phyloP scores from a whole-genome alignment of 2,888 invertebrate genomes.

The Lycaena phlaeas region DNA sequence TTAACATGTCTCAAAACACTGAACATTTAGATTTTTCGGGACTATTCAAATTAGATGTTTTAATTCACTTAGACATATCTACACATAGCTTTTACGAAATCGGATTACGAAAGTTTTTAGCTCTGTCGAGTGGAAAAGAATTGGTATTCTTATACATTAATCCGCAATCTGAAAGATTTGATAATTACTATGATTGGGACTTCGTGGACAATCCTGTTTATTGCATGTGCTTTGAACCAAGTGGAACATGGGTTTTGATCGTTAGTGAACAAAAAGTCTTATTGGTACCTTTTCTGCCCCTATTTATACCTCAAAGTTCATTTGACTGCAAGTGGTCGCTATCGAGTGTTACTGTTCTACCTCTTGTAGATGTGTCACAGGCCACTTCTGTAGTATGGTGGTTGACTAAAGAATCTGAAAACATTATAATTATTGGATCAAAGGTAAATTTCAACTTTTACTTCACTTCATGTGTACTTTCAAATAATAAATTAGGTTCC shows the following conservation, averaged over 20 bases:
- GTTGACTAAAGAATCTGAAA: slow-evolving; percentile 81
- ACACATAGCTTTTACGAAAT: slow-evolving; percentile 62
- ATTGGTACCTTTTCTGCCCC: slow-evolving; percentile 62
- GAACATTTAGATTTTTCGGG: slow-evolving; percentile 60
- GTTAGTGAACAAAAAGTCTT: slow-evolving; percentile 68
- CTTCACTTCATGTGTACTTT: too few relatives aligned
- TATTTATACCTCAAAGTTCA: slow-evolving; percentile 52
- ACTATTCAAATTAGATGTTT: slow-evolving; percentile 60
- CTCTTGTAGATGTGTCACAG: slow-evolving; percentile 44
- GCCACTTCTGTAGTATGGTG: slow-evolving; percentile 82
- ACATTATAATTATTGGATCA: slow-evolving; percentile 80
- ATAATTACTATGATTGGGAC: slow-evolving; percentile 61
- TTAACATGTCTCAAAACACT: slow-evolving; percentile 42
- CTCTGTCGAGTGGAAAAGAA: slow-evolving; percentile 55
- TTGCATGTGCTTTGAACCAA: slow-evolving; percentile 87
- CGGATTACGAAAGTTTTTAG: slow-evolving; percentile 57
- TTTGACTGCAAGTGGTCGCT: slow-evolving; percentile 66
- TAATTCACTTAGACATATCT: slow-evolving; percentile 50
- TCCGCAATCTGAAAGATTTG: slow-evolving; percentile 45
- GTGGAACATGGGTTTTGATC: slow-evolving; percentile 83
- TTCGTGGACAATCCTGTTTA: slow-evolving; percentile 70
- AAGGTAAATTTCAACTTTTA: slow-evolving; percentile 47
- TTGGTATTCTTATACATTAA: slow-evolving; percentile 53
- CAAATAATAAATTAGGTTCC: too few relatives aligned
- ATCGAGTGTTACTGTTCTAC: slow-evolving; percentile 59